Percentiles rank a stretch among this genome's conserved stretches.
Conservation (phyloP, 2,888 invertebrate genomes). For the Orchesellides sinensis region DNA sequence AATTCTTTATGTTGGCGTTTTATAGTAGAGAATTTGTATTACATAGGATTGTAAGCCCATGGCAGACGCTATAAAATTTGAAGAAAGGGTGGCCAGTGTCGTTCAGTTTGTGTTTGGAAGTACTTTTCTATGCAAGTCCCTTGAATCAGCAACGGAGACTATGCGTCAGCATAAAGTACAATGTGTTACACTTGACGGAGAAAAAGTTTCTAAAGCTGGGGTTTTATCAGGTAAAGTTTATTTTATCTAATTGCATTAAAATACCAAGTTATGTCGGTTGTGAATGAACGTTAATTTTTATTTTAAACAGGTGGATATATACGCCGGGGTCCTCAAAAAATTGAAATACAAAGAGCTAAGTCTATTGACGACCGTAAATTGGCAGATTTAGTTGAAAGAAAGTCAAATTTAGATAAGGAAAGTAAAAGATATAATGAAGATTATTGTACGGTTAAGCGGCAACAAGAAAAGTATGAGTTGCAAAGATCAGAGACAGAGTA, state of each 20-base stretch:
- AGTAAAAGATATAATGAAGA: neutral
- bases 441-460: no score
- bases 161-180: constrained; percentile 77
- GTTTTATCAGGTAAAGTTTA: constrained; percentile 60
- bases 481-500: no score
- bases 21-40: no score
- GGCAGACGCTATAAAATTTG: neutral
- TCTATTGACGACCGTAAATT: neutral
- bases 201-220: constrained; percentile 64
- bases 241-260: neutral
- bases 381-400: neutral
- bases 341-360: constrained; percentile 54
- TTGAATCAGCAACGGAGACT: constrained; percentile 77
- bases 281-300: no score
- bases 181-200: constrained; percentile 80
- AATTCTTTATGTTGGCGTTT: no score
- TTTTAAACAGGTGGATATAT: constrained; percentile 55
- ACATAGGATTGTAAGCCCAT: constrained; percentile 3
- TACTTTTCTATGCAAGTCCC: constrained; percentile 78
- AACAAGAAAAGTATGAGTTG: neutral
- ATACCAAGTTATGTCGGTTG: no score
- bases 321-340: constrained; percentile 5
- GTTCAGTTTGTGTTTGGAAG: constrained; percentile 78
- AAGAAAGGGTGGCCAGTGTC: constrained; percentile 4
- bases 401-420: constrained; percentile 2